A percentile compares a stretch with the other conserved stretches of the same genome.
Evolutionary conservation across 2,888 invertebrate species (phyloP).

Genomic region (Drosophila demipolita): DNA sequence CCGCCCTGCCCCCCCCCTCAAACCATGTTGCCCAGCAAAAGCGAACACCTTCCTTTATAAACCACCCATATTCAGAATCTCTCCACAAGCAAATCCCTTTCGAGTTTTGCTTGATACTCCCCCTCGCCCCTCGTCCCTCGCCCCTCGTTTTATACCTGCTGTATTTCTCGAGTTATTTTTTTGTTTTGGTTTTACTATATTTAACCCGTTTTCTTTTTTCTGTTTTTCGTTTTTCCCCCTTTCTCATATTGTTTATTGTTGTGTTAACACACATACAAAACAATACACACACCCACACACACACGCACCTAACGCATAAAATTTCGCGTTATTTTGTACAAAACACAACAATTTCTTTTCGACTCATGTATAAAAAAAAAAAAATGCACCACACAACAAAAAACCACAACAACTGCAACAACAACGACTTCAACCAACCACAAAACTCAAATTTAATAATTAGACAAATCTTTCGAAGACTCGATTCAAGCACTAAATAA

Average conservation of each 20-base stretch:
- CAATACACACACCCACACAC: conserved; percentile 34
- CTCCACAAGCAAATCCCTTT: background rate
- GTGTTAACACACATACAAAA: conserved; percentile 39
- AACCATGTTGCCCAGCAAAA: background rate
- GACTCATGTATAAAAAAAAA: conserved; percentile 19
- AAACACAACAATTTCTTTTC: conserved; percentile 20
- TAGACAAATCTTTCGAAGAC: conserved; percentile 85
- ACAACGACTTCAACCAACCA: conserved; percentile 42
- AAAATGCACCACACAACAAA: conserved; percentile 60
- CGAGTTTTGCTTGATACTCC: conserved; percentile 5
- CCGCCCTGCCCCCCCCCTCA: background rate
- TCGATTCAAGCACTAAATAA: conserved; percentile 85
- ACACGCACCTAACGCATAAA: conserved; percentile 34
- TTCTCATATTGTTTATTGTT: conserved; percentile 56
- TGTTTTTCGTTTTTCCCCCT: conserved; percentile 47
- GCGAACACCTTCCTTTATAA: background rate
- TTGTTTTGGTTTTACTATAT: conserved; percentile 25
- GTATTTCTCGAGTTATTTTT: conserved; percentile 2
- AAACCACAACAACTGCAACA: conserved; percentile 54
- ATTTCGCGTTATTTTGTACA: conserved; percentile 48
- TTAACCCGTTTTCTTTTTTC: conserved; percentile 49
- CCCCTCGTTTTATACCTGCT: conserved; percentile 12
- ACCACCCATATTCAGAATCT: background rate
- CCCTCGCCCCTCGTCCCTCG: background rate
- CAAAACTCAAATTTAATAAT: conserved; percentile 59